phyloP scores from a whole-genome alignment of 2,888 invertebrate genomes.

The Cryptocheilus praepositus region DNA sequence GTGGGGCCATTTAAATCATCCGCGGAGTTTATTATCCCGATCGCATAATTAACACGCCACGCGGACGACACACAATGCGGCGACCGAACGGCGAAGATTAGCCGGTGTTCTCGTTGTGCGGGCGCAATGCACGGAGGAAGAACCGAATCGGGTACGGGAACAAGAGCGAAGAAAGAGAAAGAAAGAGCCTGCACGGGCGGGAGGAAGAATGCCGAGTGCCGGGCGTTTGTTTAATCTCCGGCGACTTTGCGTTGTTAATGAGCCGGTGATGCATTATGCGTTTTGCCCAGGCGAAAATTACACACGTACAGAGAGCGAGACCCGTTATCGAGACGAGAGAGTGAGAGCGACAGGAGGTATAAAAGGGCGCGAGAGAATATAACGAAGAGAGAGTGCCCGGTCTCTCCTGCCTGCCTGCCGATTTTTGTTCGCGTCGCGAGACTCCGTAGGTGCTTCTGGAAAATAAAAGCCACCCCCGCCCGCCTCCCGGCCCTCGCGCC shows the following conservation, averaged over 20 bases:
- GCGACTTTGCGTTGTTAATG: constrained; percentile 54
- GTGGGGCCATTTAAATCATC: not conserved
- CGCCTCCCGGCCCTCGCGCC: constrained; percentile 15
- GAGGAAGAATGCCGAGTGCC: constrained; percentile 17
- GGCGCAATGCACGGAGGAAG: constrained; percentile 11
- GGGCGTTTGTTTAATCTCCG: constrained; percentile 56
- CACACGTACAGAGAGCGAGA: constrained; percentile 14
- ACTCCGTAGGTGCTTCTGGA: constrained; percentile 8
- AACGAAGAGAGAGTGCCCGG: constrained; percentile 48
- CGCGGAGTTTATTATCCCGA: not conserved
- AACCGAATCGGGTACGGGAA: constrained; percentile 4
- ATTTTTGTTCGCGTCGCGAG: constrained; percentile 17
- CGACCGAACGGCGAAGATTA: constrained; percentile 61
- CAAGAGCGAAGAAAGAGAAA: constrained; percentile 31
- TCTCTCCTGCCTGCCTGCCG: constrained; percentile 31
- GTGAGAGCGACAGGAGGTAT: constrained; percentile 35
- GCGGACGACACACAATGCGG: constrained; percentile 56
- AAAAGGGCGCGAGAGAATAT: constrained; percentile 40
- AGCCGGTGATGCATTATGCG: constrained; percentile 53
- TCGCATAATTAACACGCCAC: constrained; percentile 13
- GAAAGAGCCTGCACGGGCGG: constrained; percentile 24
- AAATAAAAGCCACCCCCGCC: constrained; percentile 14
- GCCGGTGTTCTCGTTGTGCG: constrained; percentile 52
- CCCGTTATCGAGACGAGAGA: constrained; percentile 28
- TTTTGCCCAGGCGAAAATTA: constrained; percentile 41